phyloP scores from a whole-genome alignment of 2,797 vertebrate genomes.

The Jordanella pulchra region DNA sequence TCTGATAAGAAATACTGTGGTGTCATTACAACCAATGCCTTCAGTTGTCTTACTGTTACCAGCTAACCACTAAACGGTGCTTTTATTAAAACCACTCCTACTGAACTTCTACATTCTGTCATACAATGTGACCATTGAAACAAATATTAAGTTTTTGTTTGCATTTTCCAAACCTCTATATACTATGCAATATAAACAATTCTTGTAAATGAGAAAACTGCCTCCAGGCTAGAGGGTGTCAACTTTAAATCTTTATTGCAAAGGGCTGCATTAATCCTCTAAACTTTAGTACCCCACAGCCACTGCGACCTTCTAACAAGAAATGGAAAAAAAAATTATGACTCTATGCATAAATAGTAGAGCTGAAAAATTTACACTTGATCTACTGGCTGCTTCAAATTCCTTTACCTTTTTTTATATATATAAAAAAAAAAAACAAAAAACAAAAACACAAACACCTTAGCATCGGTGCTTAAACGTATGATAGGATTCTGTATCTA shows the following conservation, averaged over 20 bases:
- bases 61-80: background rate
- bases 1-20: background rate
- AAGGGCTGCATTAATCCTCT: conserved; percentile 15
- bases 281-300: conserved; percentile 4
- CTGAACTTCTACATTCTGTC: background rate
- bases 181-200: background rate
- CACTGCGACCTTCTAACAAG: background rate
- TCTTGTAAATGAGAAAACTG: conserved; percentile 5
- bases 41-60: background rate
- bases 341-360: background rate
- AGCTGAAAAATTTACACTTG: background rate
- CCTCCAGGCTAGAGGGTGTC: background rate
- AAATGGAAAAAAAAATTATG: conserved; percentile 3
- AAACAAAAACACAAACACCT: too few species aligned
- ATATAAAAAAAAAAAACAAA: too few species aligned
- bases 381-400: background rate
- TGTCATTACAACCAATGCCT: background rate
- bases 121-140: background rate
- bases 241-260: conserved; percentile 9
- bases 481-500: background rate
- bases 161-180: background rate
- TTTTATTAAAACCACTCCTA: background rate
- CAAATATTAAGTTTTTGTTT: background rate
- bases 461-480: background rate
- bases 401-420: background rate